Evolutionary conservation across 2,113 vertebrate species (phyloP), one percentile per base, ranked within the genome.

Genomic region (Sinocyclocheilus anophthalmus): DNA sequence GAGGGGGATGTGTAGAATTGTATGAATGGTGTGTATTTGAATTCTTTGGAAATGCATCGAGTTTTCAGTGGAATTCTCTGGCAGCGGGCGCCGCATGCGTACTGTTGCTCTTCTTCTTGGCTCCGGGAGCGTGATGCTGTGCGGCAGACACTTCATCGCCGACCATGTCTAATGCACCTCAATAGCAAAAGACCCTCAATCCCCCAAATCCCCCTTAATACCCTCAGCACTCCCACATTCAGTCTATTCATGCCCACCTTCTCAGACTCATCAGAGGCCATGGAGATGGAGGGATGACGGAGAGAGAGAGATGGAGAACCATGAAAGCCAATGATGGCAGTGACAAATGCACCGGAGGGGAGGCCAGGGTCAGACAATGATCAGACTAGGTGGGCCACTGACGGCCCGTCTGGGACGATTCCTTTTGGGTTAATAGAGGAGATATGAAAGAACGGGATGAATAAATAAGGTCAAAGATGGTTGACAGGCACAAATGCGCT

Each of bases 121-220:
- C 87, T 84, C 75, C 13, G 26, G 24, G 4, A 18, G 59, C 59
- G 22, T 76, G 75, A 63, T n/a, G 39, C 39, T 26, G 48, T 57
- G 82, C 50, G 2, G 30, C 67, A 80, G 81, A 83, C 87, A 86
- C 11, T 83, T 76, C 81, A 81, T 63, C 50, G 30, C 65, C 12
- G 39, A 83, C 73, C 80, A 75, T 88, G 81, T 84, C 88, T 75
- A 88, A 86, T 86, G 76, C 59, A 73, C 53, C 67, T 84, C 81
- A 81, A 80, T 81, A 85, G 76, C 84, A 50, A 86, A 84, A 88
- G 59, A 50, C 48, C 80, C 85, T 55, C 57, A 86, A 86, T 75
- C 55, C 79, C 69, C 69, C 73, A 75, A 86, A 86, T 86, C 85
- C 85, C 70, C 24, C 70, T 59, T 67, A 82, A 86, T 57, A 86